A percentile compares a stretch with the other conserved stretches of the same genome.
Conservation (phyloP, 2,888 invertebrate species). For the Crocallis elinguaria region DNA sequence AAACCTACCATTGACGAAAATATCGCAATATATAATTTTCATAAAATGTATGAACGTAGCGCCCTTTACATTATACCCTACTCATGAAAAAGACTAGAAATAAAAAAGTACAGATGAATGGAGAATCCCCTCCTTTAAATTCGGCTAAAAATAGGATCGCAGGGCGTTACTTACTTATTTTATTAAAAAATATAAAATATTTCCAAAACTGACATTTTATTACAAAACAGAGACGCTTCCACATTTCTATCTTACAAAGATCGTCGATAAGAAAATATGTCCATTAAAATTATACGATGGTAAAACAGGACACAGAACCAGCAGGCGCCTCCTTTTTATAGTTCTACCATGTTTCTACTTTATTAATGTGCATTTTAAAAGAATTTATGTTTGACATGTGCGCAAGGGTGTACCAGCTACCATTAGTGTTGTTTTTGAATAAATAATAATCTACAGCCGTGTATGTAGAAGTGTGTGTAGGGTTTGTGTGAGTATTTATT, state of each 20-base stretch:
- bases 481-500: not conserved
- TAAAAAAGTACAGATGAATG: no score
- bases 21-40: no score
- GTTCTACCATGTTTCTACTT: slow-evolving; percentile 45
- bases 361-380: slow-evolving; percentile 74
- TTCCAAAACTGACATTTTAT: slow-evolving; percentile 26
- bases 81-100: no score
- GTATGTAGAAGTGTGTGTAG: not conserved
- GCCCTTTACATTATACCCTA: no score
- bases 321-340: slow-evolving; percentile 58
- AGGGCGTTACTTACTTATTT: no score
- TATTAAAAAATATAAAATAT: no score
- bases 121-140: no score
- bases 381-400: slow-evolving; percentile 75
- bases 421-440: slow-evolving; percentile 39
- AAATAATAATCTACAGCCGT: slow-evolving; percentile 22
- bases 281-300: slow-evolving; percentile 27
- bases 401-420: slow-evolving; percentile 45
- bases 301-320: slow-evolving; percentile 44
- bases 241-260: slow-evolving; percentile 16
- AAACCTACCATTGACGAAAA: no score
- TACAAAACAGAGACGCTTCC: slow-evolving; percentile 5
- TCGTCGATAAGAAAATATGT: slow-evolving; percentile 16
- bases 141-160: no score
- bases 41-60: no score